Evolutionary conservation across 1,140 invertebrate genomes (phyloP).

Genomic region (Myzus persicae): DNA sequence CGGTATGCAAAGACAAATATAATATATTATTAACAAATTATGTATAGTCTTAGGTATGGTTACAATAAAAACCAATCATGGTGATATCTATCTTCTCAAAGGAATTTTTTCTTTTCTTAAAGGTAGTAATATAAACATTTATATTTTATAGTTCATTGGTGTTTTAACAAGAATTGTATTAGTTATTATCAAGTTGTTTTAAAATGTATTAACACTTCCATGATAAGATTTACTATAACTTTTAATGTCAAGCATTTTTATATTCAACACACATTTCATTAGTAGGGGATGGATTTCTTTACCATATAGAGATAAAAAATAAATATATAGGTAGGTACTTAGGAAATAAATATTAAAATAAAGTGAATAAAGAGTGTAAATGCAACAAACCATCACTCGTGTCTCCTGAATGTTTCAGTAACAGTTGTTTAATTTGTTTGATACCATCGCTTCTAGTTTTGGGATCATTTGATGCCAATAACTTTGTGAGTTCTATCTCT

Average conservation of each 20-base stretch:
- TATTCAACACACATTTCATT: not conserved
- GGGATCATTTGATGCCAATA: conserved; percentile 40
- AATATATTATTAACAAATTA: not conserved
- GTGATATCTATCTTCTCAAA: not conserved
- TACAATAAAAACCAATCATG: not conserved
- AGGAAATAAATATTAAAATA: not conserved
- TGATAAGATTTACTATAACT: not conserved
- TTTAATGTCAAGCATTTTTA: not conserved
- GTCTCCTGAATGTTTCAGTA: conserved; percentile 3
- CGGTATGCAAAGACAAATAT: too few species aligned
- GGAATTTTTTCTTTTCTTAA: not conserved
- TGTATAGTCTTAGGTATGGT: not conserved
- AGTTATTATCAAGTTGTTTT: not conserved
- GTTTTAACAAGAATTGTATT: not conserved
- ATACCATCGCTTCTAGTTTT: conserved; percentile 45
- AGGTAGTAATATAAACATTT: not conserved
- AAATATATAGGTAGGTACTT: not conserved
- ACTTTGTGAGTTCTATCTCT: conserved; percentile 34
- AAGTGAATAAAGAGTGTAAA: not conserved
- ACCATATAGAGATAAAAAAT: not conserved
- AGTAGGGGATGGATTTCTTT: not conserved
- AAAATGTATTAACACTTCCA: too few species aligned
- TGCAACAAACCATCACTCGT: not conserved
- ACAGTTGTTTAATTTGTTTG: conserved; percentile 23
- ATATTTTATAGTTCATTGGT: not conserved